Base-by-base conservation (phyloP, 2,797 vertebrate genomes). In the Sebastiscus tertius region DNA sequence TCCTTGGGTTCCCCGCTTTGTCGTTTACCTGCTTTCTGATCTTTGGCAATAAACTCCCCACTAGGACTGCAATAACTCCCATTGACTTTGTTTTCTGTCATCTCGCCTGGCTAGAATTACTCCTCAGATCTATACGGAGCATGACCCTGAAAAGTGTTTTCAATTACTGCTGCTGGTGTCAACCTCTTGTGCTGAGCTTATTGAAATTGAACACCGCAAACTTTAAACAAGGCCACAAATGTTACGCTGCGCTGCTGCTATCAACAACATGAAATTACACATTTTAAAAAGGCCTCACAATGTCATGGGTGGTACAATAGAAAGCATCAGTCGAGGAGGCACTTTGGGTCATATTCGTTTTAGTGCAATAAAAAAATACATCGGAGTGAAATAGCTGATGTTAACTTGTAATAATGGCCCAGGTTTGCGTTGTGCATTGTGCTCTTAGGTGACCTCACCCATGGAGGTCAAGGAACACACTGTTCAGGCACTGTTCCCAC, bases 71-170 rank as follows among this genome's bases (percentile, higher is more conserved):
- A 81, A 76, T 74, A 84, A 80, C 82, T 84, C 70, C 77, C 66
- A 61, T 64, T 81, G 77, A 89, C 87, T 89, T 71, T 85, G 83
- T 82, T 77, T 54, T 82, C 86, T 87, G 84, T 87, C 89, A 87
- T 88, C 85, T 82, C 24, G 14, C 65, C 87, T 79, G 80, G 79
- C 73, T 85, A 74, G 86, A 82, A 84, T 85, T 87, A 93, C 89
- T 93, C 81, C 85, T 91, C 73, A 69, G 86, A 93, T 92, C 91
- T 72, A 83, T 86, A 83, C 29, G 1, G 80, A 88, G 83, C 79
- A 2, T 79, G 93, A 93, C 92, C 94, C 92, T 88, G 84, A 92
- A 82, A 93, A 92, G 72, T 89, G 93, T 91, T 93, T 92, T 91
- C 88, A 88, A 81, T 93, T 89, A 89, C 82, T 42, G 72, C 87